Evolutionary conservation across 1,140 invertebrate genomes (phyloP).

Genomic region (Bactericera cockerelli): DNA sequence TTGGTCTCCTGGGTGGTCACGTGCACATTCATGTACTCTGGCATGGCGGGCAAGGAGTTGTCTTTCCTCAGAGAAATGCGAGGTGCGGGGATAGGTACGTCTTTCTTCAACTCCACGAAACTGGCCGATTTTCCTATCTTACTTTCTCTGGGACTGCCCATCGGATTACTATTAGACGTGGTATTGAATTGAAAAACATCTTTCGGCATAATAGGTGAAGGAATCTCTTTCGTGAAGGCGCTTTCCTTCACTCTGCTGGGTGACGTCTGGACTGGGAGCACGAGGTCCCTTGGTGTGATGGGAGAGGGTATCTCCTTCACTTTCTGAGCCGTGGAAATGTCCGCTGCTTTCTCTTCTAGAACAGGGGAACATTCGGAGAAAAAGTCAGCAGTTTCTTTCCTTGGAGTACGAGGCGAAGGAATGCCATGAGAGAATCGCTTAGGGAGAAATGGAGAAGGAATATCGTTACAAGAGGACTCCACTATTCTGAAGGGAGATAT

Average conservation of each 20-base stretch:
- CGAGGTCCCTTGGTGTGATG: not conserved
- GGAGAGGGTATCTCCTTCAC: not conserved
- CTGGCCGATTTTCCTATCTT: slow-evolving; percentile 1
- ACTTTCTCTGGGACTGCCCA: not conserved
- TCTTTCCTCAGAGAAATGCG: slow-evolving; percentile 1
- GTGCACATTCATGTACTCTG: slow-evolving; percentile 10
- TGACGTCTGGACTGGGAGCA: not conserved
- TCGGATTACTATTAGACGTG: not conserved
- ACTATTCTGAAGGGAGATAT: not conserved
- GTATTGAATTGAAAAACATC: slow-evolving; percentile 6
- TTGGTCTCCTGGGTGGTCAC: not conserved
- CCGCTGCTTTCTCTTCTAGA: not conserved
- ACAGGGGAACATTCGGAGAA: not conserved
- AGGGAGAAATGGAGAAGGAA: not conserved
- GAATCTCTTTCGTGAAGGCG: not conserved
- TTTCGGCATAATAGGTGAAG: not conserved
- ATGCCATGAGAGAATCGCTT: not conserved
- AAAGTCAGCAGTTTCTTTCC: not conserved
- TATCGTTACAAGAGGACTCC: not conserved
- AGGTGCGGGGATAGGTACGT: slow-evolving; percentile 4
- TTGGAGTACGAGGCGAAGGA: not conserved
- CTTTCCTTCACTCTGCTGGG: not conserved
- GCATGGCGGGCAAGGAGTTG: not conserved
- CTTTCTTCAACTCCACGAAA: not conserved
- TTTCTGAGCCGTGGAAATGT: not conserved